Percentiles rank a stretch among this genome's conserved stretches.
phyloP scores from a whole-genome alignment of 2,888 invertebrate species.

The Apamea sordens region DNA sequence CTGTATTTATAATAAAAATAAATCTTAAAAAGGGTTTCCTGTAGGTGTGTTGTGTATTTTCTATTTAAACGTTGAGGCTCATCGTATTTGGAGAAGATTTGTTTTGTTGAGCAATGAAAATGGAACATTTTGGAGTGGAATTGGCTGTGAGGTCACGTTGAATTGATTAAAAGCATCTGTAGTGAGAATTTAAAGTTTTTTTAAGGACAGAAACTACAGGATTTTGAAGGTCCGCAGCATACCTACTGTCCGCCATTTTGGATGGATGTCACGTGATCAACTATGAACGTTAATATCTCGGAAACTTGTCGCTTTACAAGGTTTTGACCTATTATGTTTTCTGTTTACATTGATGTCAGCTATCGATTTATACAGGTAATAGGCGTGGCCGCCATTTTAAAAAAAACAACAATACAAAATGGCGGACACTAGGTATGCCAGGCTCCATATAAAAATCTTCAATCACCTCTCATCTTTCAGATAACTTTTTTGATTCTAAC shows the following conservation, averaged over 20 bases:
- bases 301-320: background rate
- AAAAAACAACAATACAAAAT: background rate
- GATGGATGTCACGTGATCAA: background rate
- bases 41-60: conserved; percentile 81
- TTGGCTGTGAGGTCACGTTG: background rate
- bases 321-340: background rate
- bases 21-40: conserved; percentile 74
- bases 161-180: background rate
- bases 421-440: background rate
- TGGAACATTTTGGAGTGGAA: background rate
- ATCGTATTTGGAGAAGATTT: conserved; percentile 54
- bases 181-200: background rate
- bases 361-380: background rate
- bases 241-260: background rate
- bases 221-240: background rate
- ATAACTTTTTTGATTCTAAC: background rate
- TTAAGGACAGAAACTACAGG: background rate
- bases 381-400: background rate
- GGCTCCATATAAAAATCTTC: background rate
- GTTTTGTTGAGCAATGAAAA: conserved; percentile 41
- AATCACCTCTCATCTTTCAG: background rate
- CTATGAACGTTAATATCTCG: background rate
- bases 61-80: conserved; percentile 77
- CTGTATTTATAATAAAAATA: conserved; percentile 74
- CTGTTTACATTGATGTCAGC: background rate